Evolutionary conservation across 2,888 invertebrate genomes (phyloP).

Genomic region (Drosophila dives): DNA sequence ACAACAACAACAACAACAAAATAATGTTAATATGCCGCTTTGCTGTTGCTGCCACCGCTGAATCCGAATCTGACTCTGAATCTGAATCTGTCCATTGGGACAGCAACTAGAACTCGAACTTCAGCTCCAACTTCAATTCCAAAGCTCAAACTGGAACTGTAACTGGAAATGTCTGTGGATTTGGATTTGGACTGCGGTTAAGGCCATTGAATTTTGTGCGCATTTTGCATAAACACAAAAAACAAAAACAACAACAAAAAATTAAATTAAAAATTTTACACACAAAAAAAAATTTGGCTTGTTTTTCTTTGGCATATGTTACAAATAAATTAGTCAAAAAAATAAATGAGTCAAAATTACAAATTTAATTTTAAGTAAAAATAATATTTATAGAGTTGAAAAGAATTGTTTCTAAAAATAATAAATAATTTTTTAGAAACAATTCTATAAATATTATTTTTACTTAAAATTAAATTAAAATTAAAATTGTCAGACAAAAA

Average conservation of each 20-base stretch:
- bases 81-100: slow-evolving; percentile 29
- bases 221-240: slow-evolving; percentile 52
- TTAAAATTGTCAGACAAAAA: neutral
- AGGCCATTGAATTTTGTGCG: slow-evolving; percentile 1
- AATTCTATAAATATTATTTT: too few species aligned
- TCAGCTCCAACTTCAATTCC: slow-evolving; percentile 4
- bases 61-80: slow-evolving; percentile 12
- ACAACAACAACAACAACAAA: neutral
- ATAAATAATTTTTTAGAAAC: too few species aligned
- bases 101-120: slow-evolving; percentile 19
- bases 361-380: neutral
- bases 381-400: neutral
- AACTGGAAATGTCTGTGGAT: neutral
- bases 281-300: slow-evolving; percentile 25
- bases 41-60: slow-evolving; percentile 18
- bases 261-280: neutral
- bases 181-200: slow-evolving; percentile 4
- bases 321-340: slow-evolving; percentile 35
- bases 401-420: too few species aligned
- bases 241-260: slow-evolving; percentile 9
- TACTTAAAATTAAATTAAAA: too few species aligned
- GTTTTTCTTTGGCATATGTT: slow-evolving; percentile 35
- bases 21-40: slow-evolving; percentile 53
- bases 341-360: neutral
- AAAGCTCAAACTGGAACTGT: slow-evolving; percentile 9